Evolutionary conservation across 2,888 invertebrate species (phyloP).

Genomic region (Troglohyphantes excavatus): DNA sequence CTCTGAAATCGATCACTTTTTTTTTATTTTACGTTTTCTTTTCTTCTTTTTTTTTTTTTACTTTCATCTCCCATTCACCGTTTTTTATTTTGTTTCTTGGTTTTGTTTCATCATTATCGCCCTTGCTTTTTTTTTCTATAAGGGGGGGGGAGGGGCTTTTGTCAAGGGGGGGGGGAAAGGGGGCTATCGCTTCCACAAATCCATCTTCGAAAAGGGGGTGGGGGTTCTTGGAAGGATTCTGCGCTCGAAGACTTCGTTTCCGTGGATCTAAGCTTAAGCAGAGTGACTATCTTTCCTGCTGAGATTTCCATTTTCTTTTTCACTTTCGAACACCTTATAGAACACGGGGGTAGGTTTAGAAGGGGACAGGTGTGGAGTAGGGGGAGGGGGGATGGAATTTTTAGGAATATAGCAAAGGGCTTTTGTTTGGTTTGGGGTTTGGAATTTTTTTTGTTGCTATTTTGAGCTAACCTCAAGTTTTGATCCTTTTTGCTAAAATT

Average conservation of each 20-base stretch:
- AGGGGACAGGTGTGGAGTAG: neutral
- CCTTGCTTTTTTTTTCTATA: neutral
- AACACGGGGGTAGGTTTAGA: neutral
- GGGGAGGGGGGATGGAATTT: neutral
- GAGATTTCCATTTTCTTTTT: slow-evolving; percentile 53
- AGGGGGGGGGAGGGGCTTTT: neutral
- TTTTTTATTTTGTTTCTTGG: slow-evolving; percentile 46
- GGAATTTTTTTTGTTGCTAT: neutral
- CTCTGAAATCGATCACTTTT: slow-evolving; percentile 62
- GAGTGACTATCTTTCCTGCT: slow-evolving; percentile 14
- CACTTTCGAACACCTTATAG: neutral
- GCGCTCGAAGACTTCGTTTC: slow-evolving; percentile 50
- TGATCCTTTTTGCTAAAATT: too few relatives aligned
- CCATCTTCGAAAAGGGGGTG: slow-evolving; percentile 29
- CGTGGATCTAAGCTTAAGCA: slow-evolving; percentile 44
- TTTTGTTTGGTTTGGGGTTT: slow-evolving; percentile 16
- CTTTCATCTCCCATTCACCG: slow-evolving; percentile 9
- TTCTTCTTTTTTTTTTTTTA: slow-evolving; percentile 31
- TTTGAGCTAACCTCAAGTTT: neutral
- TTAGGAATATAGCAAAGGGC: neutral
- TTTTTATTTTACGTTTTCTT: slow-evolving; percentile 42
- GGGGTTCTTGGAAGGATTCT: neutral
- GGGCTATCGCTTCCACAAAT: slow-evolving; percentile 53
- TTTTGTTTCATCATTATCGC: slow-evolving; percentile 70
- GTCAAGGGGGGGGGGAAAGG: neutral